Percentiles rank a stretch among this genome's conserved stretches.
Conservation (phyloP, 2,797 vertebrate genomes). For the Enteromius anoplus region DNA sequence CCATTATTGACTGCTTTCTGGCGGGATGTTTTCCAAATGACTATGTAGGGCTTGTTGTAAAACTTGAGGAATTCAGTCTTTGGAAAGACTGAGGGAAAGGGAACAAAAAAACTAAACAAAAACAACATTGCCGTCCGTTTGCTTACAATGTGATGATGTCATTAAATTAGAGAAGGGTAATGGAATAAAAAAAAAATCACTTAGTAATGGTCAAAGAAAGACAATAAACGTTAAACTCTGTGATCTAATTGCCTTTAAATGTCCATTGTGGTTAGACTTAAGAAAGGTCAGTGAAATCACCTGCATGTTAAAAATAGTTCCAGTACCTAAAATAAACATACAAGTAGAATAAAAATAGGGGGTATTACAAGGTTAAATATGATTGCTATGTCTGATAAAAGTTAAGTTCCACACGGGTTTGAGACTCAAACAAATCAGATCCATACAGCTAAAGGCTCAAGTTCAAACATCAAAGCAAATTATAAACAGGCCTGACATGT, state of each 20-base stretch:
- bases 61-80: constrained; percentile 30
- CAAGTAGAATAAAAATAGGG: not conserved
- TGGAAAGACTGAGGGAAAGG: not conserved
- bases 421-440: not conserved
- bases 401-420: not conserved
- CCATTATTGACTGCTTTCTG: constrained; percentile 44
- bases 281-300: constrained; percentile 2
- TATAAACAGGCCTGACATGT: not conserved
- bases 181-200: not conserved
- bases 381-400: not conserved
- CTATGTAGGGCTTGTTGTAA: constrained; percentile 30
- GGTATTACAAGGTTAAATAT: not conserved
- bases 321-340: not conserved
- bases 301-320: not conserved
- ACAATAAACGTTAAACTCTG: not conserved
- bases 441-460: not conserved
- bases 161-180: not conserved
- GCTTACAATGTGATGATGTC: not conserved
- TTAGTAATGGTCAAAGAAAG: not conserved
- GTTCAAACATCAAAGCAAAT: constrained; percentile 19
- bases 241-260: not conserved
- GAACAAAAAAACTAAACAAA: not conserved
- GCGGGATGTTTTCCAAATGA: constrained; percentile 33
- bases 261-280: not conserved
- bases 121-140: constrained; percentile 7